Base-by-base conservation (phyloP, 2,797 vertebrate species). In the Phylloscopus collybita region DNA sequence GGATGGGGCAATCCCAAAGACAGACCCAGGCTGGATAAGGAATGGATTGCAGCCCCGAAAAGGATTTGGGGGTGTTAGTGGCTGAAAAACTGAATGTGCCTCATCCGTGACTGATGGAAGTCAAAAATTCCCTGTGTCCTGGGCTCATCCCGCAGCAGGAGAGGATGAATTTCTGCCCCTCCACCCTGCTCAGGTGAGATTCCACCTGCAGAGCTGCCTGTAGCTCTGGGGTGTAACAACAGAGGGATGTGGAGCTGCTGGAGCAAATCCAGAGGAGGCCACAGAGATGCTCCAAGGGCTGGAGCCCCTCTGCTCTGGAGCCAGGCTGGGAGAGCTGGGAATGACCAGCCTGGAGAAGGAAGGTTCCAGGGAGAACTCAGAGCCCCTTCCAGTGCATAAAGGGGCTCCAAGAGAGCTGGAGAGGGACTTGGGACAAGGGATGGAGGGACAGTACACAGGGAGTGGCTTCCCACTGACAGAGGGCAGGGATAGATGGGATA, bases 281-380 rank as follows among this genome's bases (percentile, higher is more conserved):
- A 22, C 0, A 0, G 38, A 51, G n/a, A 9, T 73, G 11, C 4
- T 66, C 20, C 13, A 5, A 38, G 23, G 16, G 27, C 0, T 59
- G 75, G 67, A 36, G 34, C 10, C 26, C 29, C 13, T 38, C 18
- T 45, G 29, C 47, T 53, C 23, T 53, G 62, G 13, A 47, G 10
- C 3, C 27, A 49, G 42, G 9, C 17, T 62, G 42, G 42, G 32
- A 57, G 18, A 79, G 10, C 13, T 72, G 59, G 44, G 44, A 72
- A 72, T 65, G 16, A 36, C 5, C 50, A 50, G 10, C 10, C 13
- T 72, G 59, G 38, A 44, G 27, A 65, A 72, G 19, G 8, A 72
- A 36, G 22, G 9, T 0, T 80, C 19, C 44, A 44, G 32, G 23
- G 23, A 57, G 1, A 44, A 0, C 10, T 78, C 0, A 3, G 54